Conservation (phyloP, 2,888 invertebrate species). For the Phorcus lineatus region DNA sequence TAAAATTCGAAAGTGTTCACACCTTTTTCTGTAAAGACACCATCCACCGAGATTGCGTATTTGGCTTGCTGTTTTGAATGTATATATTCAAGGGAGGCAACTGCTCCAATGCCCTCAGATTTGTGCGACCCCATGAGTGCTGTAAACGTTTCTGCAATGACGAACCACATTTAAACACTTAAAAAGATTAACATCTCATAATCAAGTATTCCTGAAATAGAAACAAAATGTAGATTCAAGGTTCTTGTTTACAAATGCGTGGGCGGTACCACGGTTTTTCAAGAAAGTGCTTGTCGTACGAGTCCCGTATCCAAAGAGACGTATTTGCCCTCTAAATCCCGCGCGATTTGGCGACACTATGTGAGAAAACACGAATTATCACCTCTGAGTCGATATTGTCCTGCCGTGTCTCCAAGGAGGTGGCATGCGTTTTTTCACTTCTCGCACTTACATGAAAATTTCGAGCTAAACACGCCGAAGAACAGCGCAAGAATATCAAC, state of each 20-base stretch:
- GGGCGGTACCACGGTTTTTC: background rate
- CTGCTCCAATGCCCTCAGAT: constrained; percentile 54
- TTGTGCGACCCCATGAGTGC: constrained; percentile 48
- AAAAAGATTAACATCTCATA: background rate
- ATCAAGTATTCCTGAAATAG: background rate
- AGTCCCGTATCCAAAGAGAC: background rate
- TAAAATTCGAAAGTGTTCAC: no score
- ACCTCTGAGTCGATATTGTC: background rate
- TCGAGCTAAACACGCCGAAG: background rate
- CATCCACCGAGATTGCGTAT: constrained; percentile 46
- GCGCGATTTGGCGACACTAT: background rate
- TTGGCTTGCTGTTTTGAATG: constrained; percentile 38
- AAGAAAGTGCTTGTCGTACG: background rate
- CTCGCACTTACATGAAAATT: background rate
- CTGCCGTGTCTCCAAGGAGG: background rate
- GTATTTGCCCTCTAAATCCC: constrained; percentile 8
- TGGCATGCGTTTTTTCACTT: background rate
- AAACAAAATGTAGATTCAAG: background rate
- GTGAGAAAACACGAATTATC: constrained; percentile 9
- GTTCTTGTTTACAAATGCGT: background rate
- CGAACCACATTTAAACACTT: background rate
- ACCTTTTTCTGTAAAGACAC: constrained; percentile 31
- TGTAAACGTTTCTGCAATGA: constrained; percentile 12
- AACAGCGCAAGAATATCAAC: background rate
- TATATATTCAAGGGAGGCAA: constrained; percentile 45